A percentile compares a stretch with the other conserved stretches of the same genome.
phyloP scores from a whole-genome alignment of 2,797 vertebrate species.

The Micrastur ruficollis region DNA sequence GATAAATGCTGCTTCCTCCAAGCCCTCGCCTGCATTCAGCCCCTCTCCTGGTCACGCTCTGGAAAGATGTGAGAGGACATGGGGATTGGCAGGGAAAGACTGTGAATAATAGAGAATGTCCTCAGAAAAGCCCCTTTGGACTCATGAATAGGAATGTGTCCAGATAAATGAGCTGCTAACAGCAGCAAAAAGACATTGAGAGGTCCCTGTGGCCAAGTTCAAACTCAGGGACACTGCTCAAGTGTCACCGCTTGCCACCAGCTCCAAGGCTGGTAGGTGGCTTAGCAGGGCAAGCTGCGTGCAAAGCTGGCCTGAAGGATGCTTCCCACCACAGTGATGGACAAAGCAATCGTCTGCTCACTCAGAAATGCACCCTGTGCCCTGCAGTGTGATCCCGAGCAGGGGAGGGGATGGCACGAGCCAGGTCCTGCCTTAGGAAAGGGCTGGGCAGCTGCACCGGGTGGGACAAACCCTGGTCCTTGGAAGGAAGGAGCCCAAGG shows the following conservation, averaged over 20 bases:
- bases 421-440: background rate
- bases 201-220: background rate
- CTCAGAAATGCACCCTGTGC: background rate
- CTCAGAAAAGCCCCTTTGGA: background rate
- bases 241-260: background rate
- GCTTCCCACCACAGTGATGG: background rate
- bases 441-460: no score
- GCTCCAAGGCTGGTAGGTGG: background rate
- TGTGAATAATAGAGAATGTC: background rate
- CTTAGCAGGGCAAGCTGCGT: background rate
- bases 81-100: background rate
- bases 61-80: background rate
- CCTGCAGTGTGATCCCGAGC: background rate
- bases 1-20: background rate
- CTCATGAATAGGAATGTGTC: background rate
- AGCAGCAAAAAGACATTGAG: background rate
- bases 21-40: background rate
- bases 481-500: background rate
- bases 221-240: background rate
- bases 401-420: background rate
- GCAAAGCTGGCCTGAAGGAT: background rate
- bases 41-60: background rate
- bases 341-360: background rate
- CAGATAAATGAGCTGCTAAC: background rate
- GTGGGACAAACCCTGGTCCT: accelerated